Conservation (phyloP, 2,113 vertebrate genomes). For the Neomonachus schauinslandi region DNA sequence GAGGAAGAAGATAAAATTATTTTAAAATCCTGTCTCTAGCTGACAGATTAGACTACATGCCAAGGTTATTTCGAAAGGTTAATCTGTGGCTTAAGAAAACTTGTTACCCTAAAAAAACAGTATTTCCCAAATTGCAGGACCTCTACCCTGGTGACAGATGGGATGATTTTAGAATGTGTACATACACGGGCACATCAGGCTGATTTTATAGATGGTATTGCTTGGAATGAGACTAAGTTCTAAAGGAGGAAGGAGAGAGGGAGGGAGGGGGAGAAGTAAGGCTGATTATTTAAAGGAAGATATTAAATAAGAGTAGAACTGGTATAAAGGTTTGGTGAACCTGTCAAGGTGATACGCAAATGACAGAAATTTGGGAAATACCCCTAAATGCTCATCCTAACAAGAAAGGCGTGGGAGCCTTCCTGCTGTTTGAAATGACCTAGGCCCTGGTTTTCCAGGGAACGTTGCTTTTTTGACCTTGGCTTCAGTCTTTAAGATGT, state of each 20-base stretch:
- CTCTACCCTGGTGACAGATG: not conserved
- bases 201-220: not conserved
- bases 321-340: not conserved
- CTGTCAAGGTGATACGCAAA: not conserved
- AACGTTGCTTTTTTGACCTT: not conserved
- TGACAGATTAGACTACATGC: too few relatives aligned
- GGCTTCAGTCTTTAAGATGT: not conserved
- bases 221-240: not conserved
- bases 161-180: not conserved
- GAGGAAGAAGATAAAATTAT: not conserved
- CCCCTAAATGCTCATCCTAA: not conserved
- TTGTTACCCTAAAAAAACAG: not conserved
- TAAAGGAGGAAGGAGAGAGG: not conserved
- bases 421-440: not conserved
- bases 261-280: not conserved
- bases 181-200: not conserved
- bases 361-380: not conserved
- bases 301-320: fast-evolving
- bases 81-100: not conserved
- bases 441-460: not conserved
- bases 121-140: not conserved
- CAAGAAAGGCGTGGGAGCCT: not conserved
- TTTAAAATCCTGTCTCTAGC: not conserved
- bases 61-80: not conserved
- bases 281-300: not conserved